phyloP scores from a whole-genome alignment of 2,797 vertebrate genomes.

The Dipus sagitta region DNA sequence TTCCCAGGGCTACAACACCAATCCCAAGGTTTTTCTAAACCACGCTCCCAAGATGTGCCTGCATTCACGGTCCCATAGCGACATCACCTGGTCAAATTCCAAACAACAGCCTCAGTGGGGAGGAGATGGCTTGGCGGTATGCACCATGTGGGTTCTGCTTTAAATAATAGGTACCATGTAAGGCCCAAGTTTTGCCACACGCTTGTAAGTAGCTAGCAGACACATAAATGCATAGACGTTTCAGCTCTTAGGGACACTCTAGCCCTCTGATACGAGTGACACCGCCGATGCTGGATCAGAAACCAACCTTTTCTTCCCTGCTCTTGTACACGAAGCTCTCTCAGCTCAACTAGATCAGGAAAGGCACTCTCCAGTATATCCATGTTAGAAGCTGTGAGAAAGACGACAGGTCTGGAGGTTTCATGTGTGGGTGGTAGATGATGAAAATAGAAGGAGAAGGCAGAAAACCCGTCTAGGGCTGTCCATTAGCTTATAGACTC shows the following conservation, averaged over 20 bases:
- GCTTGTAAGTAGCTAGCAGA: not conserved
- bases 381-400: not conserved
- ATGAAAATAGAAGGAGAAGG: not conserved
- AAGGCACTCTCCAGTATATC: accelerated
- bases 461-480: not conserved
- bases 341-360: not conserved
- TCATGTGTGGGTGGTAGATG: not conserved
- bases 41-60: not conserved
- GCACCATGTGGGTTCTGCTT: too few species aligned
- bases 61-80: conserved; percentile 85
- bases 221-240: too few species aligned
- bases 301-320: not conserved
- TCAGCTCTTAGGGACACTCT: not conserved
- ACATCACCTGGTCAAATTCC: conserved; percentile 86
- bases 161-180: not conserved
- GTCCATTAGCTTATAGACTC: not conserved
- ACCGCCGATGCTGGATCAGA: not conserved
- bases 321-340: not conserved
- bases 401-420: not conserved
- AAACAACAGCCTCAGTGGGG: conserved; percentile 41
- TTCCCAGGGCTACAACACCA: conserved; percentile 69
- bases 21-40: conserved; percentile 57
- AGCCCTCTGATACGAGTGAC: not conserved
- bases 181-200: not conserved
- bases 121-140: accelerated